These are phyloP conservation scores for Stichopus chloronotus DNA, from an alignment of 35 echinoderm and acorn worm genomes.

Conservation along the genomic window DNA sequence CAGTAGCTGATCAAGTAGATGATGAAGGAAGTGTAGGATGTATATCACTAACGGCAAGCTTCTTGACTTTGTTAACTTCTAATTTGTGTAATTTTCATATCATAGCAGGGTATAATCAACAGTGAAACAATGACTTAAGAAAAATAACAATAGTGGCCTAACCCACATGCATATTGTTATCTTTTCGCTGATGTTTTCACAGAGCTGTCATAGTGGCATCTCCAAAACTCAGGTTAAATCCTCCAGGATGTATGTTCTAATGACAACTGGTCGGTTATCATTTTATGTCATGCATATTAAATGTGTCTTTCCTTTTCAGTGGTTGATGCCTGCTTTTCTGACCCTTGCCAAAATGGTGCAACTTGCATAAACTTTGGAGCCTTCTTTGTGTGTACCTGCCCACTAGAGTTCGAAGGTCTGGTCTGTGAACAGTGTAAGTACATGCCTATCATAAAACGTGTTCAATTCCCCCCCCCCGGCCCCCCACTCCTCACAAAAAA, in stretches of 20 bases:
- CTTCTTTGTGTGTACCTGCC: slow-evolving; percentile 22
- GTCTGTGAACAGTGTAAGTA: slow-evolving; percentile 60
- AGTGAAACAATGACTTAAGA: not conserved
- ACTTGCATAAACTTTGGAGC: slow-evolving; percentile 18
- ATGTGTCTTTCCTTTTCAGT: not conserved
- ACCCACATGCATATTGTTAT: not conserved
- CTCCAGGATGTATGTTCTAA: not conserved
- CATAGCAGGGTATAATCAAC: not conserved
- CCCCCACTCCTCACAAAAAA: not conserved
- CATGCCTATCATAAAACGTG: not conserved
- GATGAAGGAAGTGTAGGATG: no score
- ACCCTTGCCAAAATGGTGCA: slow-evolving; percentile 50
- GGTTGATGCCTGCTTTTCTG: slow-evolving; percentile 36
- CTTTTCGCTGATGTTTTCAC: not conserved
- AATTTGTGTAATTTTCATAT: no score
- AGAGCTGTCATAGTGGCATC: not conserved
- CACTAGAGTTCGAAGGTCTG: not conserved
- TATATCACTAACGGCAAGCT: no score
- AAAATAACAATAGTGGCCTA: not conserved
- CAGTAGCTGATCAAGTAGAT: no score
- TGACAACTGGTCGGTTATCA: not conserved
- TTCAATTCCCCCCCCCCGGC: not conserved
- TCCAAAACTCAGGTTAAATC: not conserved
- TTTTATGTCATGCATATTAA: not conserved
- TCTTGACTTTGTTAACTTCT: no score